phyloP scores from a whole-genome alignment of 2,888 invertebrate genomes.

The Molanna angustata region DNA sequence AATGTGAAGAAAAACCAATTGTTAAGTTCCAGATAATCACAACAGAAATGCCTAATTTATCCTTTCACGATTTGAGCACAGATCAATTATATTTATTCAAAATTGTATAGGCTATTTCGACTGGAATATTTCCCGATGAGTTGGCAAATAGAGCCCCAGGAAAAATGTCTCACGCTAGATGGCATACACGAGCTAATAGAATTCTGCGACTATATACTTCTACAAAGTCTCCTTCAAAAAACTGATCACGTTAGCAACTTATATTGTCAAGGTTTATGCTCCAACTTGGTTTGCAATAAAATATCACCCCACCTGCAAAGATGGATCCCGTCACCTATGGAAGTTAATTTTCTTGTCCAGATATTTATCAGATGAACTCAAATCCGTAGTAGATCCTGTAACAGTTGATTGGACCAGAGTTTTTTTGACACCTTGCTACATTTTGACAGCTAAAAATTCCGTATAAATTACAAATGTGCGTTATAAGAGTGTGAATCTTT shows the following conservation, averaged over 20 bases:
- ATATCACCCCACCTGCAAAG: slow-evolving; percentile 8
- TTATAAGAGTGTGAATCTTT: no score
- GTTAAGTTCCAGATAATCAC: neutral
- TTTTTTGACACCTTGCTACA: no score
- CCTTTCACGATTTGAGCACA: neutral
- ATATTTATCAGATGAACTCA: slow-evolving; percentile 1
- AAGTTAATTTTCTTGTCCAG: neutral
- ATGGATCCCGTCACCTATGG: slow-evolving; percentile 12
- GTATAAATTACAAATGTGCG: no score
- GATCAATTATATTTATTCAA: slow-evolving; percentile 5
- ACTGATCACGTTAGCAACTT: slow-evolving; percentile 7
- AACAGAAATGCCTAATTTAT: neutral
- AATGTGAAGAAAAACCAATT: slow-evolving; percentile 14
- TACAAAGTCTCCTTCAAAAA: neutral
- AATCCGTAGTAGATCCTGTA: no score
- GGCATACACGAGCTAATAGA: slow-evolving; percentile 3
- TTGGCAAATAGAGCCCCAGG: slow-evolving; percentile 9
- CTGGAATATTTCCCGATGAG: slow-evolving; percentile 1
- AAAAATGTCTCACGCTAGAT: slow-evolving; percentile 13
- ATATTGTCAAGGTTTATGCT: slow-evolving; percentile 14
- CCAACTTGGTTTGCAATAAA: slow-evolving; percentile 9
- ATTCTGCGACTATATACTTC: slow-evolving; percentile 6
- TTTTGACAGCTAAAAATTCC: no score
- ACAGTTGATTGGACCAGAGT: no score
- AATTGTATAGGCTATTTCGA: neutral